These are phyloP conservation scores for Tetrapedia diversipes DNA, from an alignment of 2,888 invertebrate species.

Conservation along the genomic window DNA sequence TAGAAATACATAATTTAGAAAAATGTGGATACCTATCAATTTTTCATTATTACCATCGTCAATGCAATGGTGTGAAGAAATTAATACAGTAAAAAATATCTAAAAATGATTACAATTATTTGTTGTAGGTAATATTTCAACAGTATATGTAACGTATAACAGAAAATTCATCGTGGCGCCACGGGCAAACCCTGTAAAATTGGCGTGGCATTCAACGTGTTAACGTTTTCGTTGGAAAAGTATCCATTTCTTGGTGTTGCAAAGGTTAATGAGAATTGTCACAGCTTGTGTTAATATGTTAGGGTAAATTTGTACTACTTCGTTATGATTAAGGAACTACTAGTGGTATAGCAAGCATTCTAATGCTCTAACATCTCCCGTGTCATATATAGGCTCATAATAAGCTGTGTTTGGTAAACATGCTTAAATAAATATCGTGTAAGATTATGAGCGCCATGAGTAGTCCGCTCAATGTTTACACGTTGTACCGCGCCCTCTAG, in stretches of 20 bases:
- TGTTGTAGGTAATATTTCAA: no score
- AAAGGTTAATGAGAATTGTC: neutral
- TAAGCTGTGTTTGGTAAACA: conserved; percentile 19
- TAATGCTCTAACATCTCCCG: neutral
- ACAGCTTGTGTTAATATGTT: neutral
- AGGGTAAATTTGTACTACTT: neutral
- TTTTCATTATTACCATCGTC: no score
- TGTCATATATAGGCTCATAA: neutral
- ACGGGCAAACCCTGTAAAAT: no score
- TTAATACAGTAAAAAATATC: no score
- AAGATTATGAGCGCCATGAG: neutral
- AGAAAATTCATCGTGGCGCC: no score
- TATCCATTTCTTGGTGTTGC: neutral
- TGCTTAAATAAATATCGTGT: neutral
- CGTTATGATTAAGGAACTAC: neutral
- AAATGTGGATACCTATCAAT: no score
- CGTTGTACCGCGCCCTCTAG: neutral
- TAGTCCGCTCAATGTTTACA: neutral
- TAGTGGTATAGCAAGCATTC: neutral
- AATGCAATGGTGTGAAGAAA: no score
- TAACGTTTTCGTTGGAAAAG: no score
- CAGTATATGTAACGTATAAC: no score
- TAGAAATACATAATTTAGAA: no score
- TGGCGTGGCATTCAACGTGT: no score
- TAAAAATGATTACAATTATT: no score